Conservation (phyloP, 2,888 invertebrate species). For the Scrobipalpa atriplicella region DNA sequence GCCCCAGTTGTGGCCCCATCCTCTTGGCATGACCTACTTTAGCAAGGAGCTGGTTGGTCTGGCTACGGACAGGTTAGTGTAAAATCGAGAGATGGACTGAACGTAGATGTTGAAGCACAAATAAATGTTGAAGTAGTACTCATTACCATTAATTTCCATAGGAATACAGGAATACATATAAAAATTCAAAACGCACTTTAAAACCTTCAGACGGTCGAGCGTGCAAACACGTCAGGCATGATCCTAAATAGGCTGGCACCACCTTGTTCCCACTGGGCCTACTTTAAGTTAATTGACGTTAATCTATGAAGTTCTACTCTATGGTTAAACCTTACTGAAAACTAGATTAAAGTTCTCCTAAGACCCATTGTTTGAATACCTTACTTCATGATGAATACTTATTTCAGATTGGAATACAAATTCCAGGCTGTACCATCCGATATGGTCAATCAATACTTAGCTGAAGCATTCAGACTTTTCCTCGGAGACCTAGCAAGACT, state of each 20-base stretch:
- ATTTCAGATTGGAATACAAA: slow-evolving; percentile 74
- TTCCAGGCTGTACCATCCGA: slow-evolving; percentile 63
- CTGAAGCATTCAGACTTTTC: slow-evolving; percentile 77
- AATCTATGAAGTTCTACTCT: no score
- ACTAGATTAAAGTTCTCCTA: no score
- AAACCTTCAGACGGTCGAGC: no score
- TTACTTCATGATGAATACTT: neutral
- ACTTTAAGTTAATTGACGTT: no score
- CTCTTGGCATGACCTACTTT: slow-evolving; percentile 85
- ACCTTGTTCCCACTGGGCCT: no score
- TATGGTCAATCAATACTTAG: slow-evolving; percentile 51
- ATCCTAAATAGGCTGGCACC: no score
- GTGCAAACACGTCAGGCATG: no score
- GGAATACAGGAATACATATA: neutral
- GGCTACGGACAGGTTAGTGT: slow-evolving; percentile 66
- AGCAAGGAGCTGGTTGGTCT: slow-evolving; percentile 83
- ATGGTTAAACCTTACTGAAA: no score
- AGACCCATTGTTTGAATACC: neutral
- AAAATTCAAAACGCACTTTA: no score
- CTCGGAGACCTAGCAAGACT: slow-evolving; percentile 71
- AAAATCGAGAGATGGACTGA: neutral
- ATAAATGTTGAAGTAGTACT: neutral
- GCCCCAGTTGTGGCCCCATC: slow-evolving; percentile 89
- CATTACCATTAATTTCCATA: neutral
- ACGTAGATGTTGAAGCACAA: no score